Evolutionary conservation across 2,888 invertebrate species (phyloP).

Genomic region (Drosophila mettleri): DNA sequence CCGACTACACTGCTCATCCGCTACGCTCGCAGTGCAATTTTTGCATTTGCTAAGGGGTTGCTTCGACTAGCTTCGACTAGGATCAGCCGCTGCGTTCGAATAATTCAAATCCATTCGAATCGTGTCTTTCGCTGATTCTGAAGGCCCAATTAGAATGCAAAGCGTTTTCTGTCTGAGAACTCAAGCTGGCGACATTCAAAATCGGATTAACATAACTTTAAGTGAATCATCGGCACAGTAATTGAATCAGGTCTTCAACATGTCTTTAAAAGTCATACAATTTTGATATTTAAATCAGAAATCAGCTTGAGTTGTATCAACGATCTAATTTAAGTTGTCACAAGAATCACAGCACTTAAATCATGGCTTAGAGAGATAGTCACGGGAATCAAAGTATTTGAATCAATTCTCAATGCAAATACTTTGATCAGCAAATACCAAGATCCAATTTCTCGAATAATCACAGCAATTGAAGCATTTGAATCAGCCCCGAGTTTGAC

Average conservation of each 20-base stretch:
- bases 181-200: background rate
- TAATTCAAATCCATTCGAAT: slow-evolving; percentile 6
- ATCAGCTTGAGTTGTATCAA: too few species aligned
- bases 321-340: too few species aligned
- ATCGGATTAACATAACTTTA: too few species aligned
- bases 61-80: slow-evolving; percentile 2
- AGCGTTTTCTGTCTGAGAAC: background rate
- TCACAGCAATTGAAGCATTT: background rate
- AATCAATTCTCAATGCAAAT: too few species aligned
- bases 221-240: too few species aligned
- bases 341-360: background rate
- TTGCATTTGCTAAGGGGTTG: slow-evolving; percentile 9
- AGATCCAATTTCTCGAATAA: too few species aligned
- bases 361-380: too few species aligned
- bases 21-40: slow-evolving; percentile 2
- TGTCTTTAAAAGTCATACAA: background rate
- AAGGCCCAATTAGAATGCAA: background rate
- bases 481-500: background rate
- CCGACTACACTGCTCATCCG: slow-evolving; percentile 23
- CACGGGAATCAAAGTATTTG: background rate
- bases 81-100: background rate
- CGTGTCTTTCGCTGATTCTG: background rate
- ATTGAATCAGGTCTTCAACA: background rate
- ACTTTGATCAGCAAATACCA: too few species aligned
- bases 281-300: background rate